phyloP scores from a whole-genome alignment of 2,888 invertebrate genomes.

The Slavum lentiscoides region DNA sequence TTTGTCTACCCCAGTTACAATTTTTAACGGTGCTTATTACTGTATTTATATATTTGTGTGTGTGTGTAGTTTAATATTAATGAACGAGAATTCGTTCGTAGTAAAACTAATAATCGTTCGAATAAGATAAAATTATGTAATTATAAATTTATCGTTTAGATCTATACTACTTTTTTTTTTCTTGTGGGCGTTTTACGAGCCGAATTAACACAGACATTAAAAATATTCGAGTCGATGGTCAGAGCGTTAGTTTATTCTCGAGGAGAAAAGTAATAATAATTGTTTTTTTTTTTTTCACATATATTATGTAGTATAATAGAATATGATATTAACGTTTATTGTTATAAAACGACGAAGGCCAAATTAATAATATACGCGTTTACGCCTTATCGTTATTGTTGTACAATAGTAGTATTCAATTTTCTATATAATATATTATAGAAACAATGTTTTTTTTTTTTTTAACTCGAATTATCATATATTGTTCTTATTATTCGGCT shows the following conservation, averaged over 20 bases:
- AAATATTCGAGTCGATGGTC: neutral
- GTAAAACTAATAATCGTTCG: neutral
- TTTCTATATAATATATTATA: neutral
- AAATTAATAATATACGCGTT: neutral
- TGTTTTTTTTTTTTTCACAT: neutral
- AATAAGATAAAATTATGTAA: neutral
- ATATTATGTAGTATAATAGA: no score
- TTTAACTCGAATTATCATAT: neutral
- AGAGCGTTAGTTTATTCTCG: neutral
- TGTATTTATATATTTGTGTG: neutral
- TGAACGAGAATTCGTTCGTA: slow-evolving; percentile 14
- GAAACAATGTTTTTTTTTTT: neutral
- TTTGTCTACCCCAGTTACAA: neutral
- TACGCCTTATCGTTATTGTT: neutral
- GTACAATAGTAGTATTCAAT: no score
- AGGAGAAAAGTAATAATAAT: neutral
- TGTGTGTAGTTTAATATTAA: neutral
- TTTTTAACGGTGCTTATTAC: neutral
- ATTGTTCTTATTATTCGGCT: neutral
- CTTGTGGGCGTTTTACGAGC: slow-evolving; percentile 25
- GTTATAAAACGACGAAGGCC: slow-evolving; percentile 27
- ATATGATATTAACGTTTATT: neutral
- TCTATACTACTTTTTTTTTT: neutral
- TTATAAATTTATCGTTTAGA: slow-evolving; percentile 5
- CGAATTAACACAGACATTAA: neutral